phyloP scores from a whole-genome alignment of 2,797 vertebrate species.

The Anguilla pacifica region DNA sequence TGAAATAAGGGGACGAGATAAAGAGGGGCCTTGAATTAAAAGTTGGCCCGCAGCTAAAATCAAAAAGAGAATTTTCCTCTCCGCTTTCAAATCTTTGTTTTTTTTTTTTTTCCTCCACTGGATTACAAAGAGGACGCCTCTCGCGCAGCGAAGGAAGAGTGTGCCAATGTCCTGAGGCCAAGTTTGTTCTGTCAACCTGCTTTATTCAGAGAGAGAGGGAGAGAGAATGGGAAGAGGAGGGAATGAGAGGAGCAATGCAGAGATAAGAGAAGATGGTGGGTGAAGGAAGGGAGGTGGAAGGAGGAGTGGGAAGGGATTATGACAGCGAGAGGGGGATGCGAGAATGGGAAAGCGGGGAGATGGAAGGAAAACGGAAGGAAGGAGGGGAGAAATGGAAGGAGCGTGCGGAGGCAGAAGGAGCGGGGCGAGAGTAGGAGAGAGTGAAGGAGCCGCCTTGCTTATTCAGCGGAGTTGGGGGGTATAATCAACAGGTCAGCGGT shows the following conservation, averaged over 20 bases:
- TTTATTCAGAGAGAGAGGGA: background rate
- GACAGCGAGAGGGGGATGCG: background rate
- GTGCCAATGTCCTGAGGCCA: background rate
- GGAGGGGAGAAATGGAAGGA: background rate
- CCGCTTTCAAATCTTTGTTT: background rate
- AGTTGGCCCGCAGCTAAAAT: constrained; percentile 11
- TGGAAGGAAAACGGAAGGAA: background rate
- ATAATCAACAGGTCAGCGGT: background rate
- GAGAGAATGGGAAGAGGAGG: background rate
- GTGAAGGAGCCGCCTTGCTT: background rate
- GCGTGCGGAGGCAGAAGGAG: background rate
- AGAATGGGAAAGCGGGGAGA: background rate
- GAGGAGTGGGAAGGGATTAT: background rate
- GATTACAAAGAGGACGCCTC: background rate
- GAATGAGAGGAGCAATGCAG: background rate
- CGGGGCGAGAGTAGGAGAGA: background rate
- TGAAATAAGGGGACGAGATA: background rate
- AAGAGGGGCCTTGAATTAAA: constrained; percentile 14
- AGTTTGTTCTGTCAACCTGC: background rate
- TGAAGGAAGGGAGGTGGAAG: background rate
- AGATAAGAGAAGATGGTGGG: background rate
- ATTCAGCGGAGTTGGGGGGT: constrained; percentile 1
- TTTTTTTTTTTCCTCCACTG: background rate
- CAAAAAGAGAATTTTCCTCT: constrained; percentile 6
- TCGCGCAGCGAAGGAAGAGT: background rate